Percentiles rank a stretch among this genome's conserved stretches.
Conservation (phyloP, 2,797 vertebrate species). For the Xerus rutilus region DNA sequence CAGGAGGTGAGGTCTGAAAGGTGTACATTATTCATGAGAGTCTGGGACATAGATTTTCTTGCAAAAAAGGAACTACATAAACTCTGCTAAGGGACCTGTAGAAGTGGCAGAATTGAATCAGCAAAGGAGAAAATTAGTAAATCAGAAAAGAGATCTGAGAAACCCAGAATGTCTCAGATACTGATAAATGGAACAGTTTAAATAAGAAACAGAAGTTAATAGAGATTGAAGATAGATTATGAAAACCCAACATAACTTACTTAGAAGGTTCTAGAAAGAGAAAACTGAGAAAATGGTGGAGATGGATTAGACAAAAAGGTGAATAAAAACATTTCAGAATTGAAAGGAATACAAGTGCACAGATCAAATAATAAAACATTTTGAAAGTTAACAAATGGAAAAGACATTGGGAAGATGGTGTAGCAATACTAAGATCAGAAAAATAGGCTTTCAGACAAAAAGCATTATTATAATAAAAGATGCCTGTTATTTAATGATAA, state of each 20-base stretch:
- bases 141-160: neutral
- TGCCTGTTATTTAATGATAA: neutral
- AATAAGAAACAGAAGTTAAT: neutral
- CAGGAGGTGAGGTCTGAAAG: neutral
- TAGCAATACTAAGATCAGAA: neutral
- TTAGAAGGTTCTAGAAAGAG: neutral
- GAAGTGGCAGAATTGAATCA: neutral
- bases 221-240: neutral
- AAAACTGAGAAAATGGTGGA: neutral
- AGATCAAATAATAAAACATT: neutral
- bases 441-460: neutral
- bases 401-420: neutral
- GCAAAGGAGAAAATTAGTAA: neutral
- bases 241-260: neutral
- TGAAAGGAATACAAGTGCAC: neutral
- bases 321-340: neutral
- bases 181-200: neutral
- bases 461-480: neutral
- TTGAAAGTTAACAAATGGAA: conserved; percentile 32
- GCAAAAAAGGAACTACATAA: neutral
- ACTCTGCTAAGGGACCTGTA: neutral
- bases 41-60: neutral
- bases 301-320: neutral
- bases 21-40: neutral
- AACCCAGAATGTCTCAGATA: neutral